Evolutionary conservation across 2,888 invertebrate genomes (phyloP).

Genomic region (Clepsis dumicolana): DNA sequence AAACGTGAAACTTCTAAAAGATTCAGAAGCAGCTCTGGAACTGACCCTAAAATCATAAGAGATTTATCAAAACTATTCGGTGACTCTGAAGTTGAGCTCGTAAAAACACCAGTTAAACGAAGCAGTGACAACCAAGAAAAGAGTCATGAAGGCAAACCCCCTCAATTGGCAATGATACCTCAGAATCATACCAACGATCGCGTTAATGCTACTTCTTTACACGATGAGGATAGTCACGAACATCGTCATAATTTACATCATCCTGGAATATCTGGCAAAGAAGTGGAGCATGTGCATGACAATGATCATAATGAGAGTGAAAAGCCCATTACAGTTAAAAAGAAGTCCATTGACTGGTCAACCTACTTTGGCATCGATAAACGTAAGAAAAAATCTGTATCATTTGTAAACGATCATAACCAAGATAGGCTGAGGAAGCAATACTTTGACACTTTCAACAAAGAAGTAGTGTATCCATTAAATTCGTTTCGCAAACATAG

Average conservation of each 20-base stretch:
- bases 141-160: slow-evolving; percentile 74
- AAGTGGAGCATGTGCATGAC: slow-evolving; percentile 49
- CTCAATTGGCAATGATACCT: slow-evolving; percentile 60
- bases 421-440: slow-evolving; percentile 79
- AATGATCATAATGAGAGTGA: slow-evolving; percentile 56
- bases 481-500: slow-evolving; percentile 71
- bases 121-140: slow-evolving; percentile 71
- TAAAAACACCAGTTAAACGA: slow-evolving; percentile 85
- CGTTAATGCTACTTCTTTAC: slow-evolving; percentile 54
- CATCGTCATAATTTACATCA: slow-evolving; percentile 46
- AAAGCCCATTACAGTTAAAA: slow-evolving; percentile 87
- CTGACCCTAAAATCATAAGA: slow-evolving; percentile 89
- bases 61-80: slow-evolving; percentile 90
- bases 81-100: slow-evolving; percentile 67
- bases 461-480: slow-evolving; percentile 74
- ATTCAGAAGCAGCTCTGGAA: slow-evolving; percentile 81
- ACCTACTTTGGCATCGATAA: slow-evolving; percentile 95
- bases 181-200: slow-evolving; percentile 66
- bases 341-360: slow-evolving; percentile 95
- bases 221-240: slow-evolving; percentile 70
- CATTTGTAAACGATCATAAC: slow-evolving; percentile 68
- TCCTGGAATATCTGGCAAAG: slow-evolving; percentile 40
- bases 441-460: slow-evolving; percentile 78
- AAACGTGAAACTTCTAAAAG: slow-evolving; percentile 67
- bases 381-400: slow-evolving; percentile 88